phyloP scores from a whole-genome alignment of 1,140 invertebrate species.

The Streblospio benedicti region DNA sequence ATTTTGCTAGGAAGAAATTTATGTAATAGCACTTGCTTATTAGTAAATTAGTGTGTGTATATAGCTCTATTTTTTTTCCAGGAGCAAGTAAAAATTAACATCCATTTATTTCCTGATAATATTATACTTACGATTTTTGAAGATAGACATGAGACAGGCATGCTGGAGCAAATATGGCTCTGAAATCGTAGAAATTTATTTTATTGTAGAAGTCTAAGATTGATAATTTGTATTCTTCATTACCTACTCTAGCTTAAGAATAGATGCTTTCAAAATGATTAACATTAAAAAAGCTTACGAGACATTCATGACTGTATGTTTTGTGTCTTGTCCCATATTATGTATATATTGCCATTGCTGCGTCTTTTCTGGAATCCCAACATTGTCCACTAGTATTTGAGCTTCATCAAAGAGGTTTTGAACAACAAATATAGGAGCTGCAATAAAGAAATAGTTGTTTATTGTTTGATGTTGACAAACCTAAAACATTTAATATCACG shows the following conservation, averaged over 20 bases:
- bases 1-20: too few species aligned
- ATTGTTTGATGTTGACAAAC: too few species aligned
- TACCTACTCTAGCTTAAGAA: neutral
- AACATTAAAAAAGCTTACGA: conserved; percentile 51
- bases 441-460: too few species aligned
- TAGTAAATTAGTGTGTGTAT: too few species aligned
- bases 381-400: conserved; percentile 82
- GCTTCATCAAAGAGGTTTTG: conserved; percentile 93
- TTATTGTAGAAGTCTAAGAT: neutral
- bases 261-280: too few species aligned
- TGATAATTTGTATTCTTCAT: neutral
- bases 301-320: conserved; percentile 72
- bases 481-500: too few species aligned
- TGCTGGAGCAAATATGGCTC: conserved; percentile 79
- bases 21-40: too few species aligned
- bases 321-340: conserved; percentile 68
- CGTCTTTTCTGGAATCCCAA: conserved; percentile 70
- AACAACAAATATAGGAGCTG: conserved; percentile 83
- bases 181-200: conserved; percentile 35
- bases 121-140: too few species aligned
- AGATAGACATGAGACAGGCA: conserved; percentile 85
- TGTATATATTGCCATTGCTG: conserved; percentile 90
- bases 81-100: too few species aligned
- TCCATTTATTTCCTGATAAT: too few species aligned
- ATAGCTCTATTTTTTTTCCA: too few species aligned